Percentiles rank a stretch among this genome's conserved stretches.
These are phyloP conservation scores for Antheraea pernyi DNA, from an alignment of 1,140 invertebrate genomes.

Conservation along the genomic window DNA sequence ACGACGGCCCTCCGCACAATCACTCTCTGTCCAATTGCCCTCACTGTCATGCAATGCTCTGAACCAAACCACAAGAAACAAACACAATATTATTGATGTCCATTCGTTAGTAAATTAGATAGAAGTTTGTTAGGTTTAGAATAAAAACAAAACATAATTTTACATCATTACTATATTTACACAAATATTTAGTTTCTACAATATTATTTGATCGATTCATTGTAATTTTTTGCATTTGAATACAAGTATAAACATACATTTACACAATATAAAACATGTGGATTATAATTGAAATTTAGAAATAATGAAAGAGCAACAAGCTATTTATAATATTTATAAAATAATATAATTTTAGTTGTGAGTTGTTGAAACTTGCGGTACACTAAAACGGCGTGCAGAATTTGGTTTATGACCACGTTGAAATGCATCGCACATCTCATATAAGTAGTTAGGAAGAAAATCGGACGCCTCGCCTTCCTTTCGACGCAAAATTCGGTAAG, in stretches of 20 bases:
- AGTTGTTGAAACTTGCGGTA: constrained; percentile 17
- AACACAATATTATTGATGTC: neutral
- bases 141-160: neutral
- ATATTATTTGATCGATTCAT: neutral
- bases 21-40: constrained; percentile 69
- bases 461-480: constrained; percentile 64
- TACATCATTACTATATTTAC: neutral
- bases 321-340: neutral
- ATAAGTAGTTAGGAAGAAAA: constrained; percentile 72
- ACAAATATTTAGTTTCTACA: neutral
- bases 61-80: constrained; percentile 6
- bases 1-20: constrained; percentile 78
- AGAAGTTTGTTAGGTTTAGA: neutral
- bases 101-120: neutral
- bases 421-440: constrained; percentile 72
- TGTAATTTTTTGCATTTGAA: no score
- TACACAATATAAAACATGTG: no score
- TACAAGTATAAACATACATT: no score
- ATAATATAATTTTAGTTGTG: neutral
- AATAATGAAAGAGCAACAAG: neutral
- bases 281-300: no score
- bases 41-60: constrained; percentile 63
- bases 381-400: constrained; percentile 45
- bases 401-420: constrained; percentile 60
- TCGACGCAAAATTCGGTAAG: constrained; percentile 63